Base-by-base conservation (phyloP, 2,888 invertebrate species). In the Brenthis daphne region DNA sequence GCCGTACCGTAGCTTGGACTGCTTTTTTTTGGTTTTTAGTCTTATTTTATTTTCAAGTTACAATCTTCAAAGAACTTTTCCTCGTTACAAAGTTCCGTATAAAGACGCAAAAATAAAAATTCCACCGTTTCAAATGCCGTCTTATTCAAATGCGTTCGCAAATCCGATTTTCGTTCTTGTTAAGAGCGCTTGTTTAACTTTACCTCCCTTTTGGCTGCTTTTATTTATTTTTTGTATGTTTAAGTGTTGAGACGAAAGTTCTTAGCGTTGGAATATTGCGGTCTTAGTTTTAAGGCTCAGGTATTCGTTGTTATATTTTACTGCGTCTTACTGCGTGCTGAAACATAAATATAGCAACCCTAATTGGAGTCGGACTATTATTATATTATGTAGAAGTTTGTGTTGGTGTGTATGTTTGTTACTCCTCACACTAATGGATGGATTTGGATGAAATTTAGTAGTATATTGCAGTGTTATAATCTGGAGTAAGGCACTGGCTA, bases 131-230 rank as follows among this genome's bases (percentile, higher is more conserved):
- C 71, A 73, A 73, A 75, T 77, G 75, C 70, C 72, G 73, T 85
- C 86, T 91, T 92, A 91, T 91, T 91, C 90, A 91, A 92, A 91
- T 91, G 81, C 67, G 79, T 74, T 79, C 75, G 78, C 83, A 89
- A 91, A 92, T 91, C 92, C 81, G 92, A 90, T 92, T 90, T 86
- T 77, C 84, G 79, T 74, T 85, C 87, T 91, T 90, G 90, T 89
- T 90, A 90, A 87, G 82, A 83, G 82, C 76, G 86, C 81, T 86
- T 87, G 85, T 87, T 85, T 86, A 85, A 87, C 82, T 86, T 87
- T 75, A 68, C 77, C 73, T 81, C 82, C 81, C 65, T 68, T 72
- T 67, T 57, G 5, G 58, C 78, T 77, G 76, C 71, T 74, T 79
- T 80, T 82, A 73, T 82, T 79, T 80, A 73, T 74, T 74, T 76